Evolutionary conservation across 2,797 vertebrate species (phyloP).

Genomic region (Yasuhikotakia modesta): DNA sequence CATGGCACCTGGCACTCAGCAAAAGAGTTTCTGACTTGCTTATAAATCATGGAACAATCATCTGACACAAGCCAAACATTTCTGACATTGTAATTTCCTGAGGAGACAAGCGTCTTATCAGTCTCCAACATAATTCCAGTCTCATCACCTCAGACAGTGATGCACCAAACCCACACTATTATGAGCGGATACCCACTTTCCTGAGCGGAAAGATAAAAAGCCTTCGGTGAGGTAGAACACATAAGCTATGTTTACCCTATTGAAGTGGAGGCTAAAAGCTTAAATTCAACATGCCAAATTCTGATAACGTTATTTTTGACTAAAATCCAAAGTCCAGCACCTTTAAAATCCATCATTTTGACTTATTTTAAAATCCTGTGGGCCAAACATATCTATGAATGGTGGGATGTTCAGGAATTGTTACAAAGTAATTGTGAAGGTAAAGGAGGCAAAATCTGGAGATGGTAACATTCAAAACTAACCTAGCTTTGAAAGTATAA

Average conservation of each 20-base stretch:
- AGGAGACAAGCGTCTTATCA: constrained; percentile 35
- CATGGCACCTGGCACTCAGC: background rate
- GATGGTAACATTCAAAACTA: no score
- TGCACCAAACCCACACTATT: constrained; percentile 36
- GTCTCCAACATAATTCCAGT: constrained; percentile 34
- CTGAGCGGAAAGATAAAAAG: constrained; percentile 28
- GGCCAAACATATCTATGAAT: background rate
- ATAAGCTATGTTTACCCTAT: constrained; percentile 10
- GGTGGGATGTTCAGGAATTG: no score
- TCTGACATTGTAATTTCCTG: constrained; percentile 45
- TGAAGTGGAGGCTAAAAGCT: background rate
- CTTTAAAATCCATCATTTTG: background rate
- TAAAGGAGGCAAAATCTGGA: no score
- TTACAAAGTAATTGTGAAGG: no score
- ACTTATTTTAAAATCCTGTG: constrained; percentile 12
- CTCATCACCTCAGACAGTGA: constrained; percentile 36
- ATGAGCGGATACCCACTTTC: no score
- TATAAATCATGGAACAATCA: constrained; percentile 42
- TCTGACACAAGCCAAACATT: constrained; percentile 35
- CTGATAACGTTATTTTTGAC: constrained; percentile 25
- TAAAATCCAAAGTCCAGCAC: background rate
- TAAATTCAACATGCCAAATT: constrained; percentile 15
- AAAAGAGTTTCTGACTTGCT: constrained; percentile 11
- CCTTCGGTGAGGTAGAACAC: constrained; percentile 22
- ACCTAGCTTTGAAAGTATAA: no score